phyloP scores from a whole-genome alignment of 2,888 invertebrate genomes.

The Icerya purchasi region DNA sequence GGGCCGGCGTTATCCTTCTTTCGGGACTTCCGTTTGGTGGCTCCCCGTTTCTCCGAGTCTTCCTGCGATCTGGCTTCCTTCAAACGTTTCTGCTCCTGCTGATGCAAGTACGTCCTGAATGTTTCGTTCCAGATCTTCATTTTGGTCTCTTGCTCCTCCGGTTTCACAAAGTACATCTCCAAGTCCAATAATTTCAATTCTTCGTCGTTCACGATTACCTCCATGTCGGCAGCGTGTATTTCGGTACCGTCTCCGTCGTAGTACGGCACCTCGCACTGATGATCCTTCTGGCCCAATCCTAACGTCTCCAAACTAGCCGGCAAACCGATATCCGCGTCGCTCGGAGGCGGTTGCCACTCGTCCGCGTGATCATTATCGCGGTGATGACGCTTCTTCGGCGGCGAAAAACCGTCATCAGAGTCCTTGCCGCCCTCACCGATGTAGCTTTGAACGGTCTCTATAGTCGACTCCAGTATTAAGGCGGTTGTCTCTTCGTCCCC shows the following conservation, averaged over 20 bases:
- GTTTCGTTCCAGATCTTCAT: conserved; percentile 66
- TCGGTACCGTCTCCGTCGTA: neutral
- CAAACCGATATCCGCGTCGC: neutral
- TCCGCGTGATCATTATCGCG: neutral
- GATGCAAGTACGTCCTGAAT: conserved; percentile 67
- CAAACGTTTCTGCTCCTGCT: conserved; percentile 57
- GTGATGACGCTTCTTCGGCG: too few relatives aligned
- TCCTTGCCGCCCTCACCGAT: too few relatives aligned
- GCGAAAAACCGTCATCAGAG: neutral
- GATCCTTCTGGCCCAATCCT: conserved; percentile 1
- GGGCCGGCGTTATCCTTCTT: too few relatives aligned
- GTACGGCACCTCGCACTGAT: neutral
- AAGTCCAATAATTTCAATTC: conserved; percentile 78
- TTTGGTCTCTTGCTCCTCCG: conserved; percentile 60
- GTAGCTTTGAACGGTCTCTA: neutral
- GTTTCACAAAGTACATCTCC: conserved; percentile 60
- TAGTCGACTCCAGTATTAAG: neutral
- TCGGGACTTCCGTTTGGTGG: too few relatives aligned
- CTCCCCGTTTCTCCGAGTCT: conserved; percentile 57
- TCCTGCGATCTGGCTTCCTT: conserved; percentile 58
- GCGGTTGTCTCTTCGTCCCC: neutral
- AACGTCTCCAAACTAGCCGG: conserved; percentile 7
- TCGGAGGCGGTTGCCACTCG: neutral
- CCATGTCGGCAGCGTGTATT: conserved; percentile 9
- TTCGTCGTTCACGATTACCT: conserved; percentile 15